Conservation (phyloP, 2,797 vertebrate species). For the Pseudochirops corinnae region DNA sequence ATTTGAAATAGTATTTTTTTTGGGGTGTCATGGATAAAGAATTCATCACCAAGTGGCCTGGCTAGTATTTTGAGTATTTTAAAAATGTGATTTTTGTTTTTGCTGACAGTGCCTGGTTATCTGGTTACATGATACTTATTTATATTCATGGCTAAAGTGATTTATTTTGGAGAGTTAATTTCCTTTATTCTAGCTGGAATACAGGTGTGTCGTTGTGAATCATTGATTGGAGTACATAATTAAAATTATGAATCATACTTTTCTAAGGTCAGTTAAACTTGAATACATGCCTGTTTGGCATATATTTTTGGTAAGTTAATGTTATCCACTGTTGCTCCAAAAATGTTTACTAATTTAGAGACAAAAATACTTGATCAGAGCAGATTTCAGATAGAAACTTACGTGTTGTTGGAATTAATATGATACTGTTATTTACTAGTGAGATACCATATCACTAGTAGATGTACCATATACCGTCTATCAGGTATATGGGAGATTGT, state of each 20-base stretch:
- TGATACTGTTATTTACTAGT: not conserved
- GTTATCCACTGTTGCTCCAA: not conserved
- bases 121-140: conserved; percentile 47
- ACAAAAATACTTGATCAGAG: not conserved
- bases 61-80: not conserved
- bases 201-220: conserved; percentile 49
- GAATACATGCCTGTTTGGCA: conserved; percentile 56
- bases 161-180: conserved; percentile 46
- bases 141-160: conserved; percentile 58
- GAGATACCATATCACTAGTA: too few species aligned
- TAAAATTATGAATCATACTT: conserved; percentile 63
- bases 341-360: not conserved
- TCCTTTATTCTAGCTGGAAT: conserved; percentile 42
- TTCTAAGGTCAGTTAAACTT: conserved; percentile 62
- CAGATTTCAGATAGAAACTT: not conserved
- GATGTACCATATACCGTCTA: too few species aligned
- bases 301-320: conserved; percentile 45
- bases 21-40: not conserved
- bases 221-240: conserved; percentile 58
- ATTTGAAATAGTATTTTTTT: conserved; percentile 46
- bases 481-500: not conserved
- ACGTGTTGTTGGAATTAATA: not conserved
- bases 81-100: conserved; percentile 41
- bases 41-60: not conserved
- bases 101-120: not conserved